These are phyloP conservation scores for Chelon auratus DNA, from an alignment of 2,797 vertebrate species.

Conservation along the genomic window DNA sequence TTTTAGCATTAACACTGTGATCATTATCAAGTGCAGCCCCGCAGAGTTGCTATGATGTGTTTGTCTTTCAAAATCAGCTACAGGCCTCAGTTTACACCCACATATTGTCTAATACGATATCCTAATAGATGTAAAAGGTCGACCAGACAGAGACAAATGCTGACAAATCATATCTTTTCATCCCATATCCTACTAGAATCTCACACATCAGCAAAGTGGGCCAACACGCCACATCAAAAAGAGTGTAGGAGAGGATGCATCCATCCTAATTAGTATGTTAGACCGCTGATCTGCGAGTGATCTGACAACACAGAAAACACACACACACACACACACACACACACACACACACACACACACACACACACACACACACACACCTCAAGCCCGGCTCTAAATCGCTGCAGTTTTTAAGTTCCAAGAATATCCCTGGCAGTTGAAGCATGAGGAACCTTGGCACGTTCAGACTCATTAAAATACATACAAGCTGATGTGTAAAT, in stretches of 20 bases:
- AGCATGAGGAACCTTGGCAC: slow-evolving; percentile 41
- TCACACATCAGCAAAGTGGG: slow-evolving; percentile 62
- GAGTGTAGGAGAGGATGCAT: slow-evolving; percentile 54
- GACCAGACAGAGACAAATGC: slow-evolving; percentile 55
- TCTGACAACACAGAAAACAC: slow-evolving; percentile 42
- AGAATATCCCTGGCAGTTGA: slow-evolving; percentile 44
- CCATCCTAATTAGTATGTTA: slow-evolving; percentile 69
- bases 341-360: slow-evolving; percentile 26
- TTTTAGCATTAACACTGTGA: neutral
- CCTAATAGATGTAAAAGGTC: slow-evolving; percentile 39
- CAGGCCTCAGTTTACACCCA: neutral
- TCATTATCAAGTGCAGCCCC: neutral
- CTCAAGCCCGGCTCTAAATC: slow-evolving; percentile 34
- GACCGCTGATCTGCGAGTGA: slow-evolving; percentile 55
- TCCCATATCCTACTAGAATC: slow-evolving; percentile 61
- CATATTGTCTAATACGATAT: slow-evolving; percentile 50
- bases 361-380: slow-evolving; percentile 28
- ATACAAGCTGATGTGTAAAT: slow-evolving; percentile 50
- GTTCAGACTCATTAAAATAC: slow-evolving; percentile 58
- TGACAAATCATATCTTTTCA: slow-evolving; percentile 69
- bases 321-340: slow-evolving; percentile 12
- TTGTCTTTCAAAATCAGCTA: slow-evolving; percentile 14
- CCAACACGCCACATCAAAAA: slow-evolving; percentile 69
- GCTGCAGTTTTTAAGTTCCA: slow-evolving; percentile 42
- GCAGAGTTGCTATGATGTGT: neutral